A percentile compares a stretch with the other conserved stretches of the same genome.
These are phyloP conservation scores for Todiramphus saurophagus DNA, from an alignment of 2,113 vertebrate genomes.

Conservation along the genomic window DNA sequence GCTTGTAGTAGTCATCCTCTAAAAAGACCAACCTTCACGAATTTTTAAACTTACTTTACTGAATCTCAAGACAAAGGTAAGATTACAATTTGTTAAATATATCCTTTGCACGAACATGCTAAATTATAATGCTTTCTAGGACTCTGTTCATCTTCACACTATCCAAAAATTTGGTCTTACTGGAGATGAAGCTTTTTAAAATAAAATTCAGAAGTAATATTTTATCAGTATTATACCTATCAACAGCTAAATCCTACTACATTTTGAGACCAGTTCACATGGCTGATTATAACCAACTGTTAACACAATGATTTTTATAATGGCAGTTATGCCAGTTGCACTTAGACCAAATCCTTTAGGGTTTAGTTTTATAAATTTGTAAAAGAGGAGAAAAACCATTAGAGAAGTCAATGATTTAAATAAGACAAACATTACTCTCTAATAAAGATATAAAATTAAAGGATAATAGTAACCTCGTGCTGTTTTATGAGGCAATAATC, in stretches of 20 bases:
- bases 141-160: background rate
- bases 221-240: slow-evolving; percentile 4
- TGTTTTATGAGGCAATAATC: slow-evolving; percentile 75
- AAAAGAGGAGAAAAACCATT: slow-evolving; percentile 63
- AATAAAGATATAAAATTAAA: slow-evolving; percentile 78
- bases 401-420: slow-evolving; percentile 63
- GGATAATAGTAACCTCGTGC: slow-evolving; percentile 71
- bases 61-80: background rate
- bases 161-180: slow-evolving; percentile 30
- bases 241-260: slow-evolving; percentile 37
- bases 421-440: slow-evolving; percentile 68
- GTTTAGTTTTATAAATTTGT: slow-evolving; percentile 70
- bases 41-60: background rate
- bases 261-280: slow-evolving; percentile 53
- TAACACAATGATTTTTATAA: slow-evolving; percentile 67
- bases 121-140: background rate
- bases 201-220: background rate
- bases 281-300: slow-evolving; percentile 51
- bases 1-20: background rate
- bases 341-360: slow-evolving; percentile 64
- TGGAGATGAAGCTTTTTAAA: background rate
- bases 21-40: background rate
- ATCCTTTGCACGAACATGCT: background rate
- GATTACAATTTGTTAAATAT: background rate
- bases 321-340: slow-evolving; percentile 48